Evolutionary conservation across 2,797 vertebrate genomes (phyloP).

Genomic region (Octomys mimax): DNA sequence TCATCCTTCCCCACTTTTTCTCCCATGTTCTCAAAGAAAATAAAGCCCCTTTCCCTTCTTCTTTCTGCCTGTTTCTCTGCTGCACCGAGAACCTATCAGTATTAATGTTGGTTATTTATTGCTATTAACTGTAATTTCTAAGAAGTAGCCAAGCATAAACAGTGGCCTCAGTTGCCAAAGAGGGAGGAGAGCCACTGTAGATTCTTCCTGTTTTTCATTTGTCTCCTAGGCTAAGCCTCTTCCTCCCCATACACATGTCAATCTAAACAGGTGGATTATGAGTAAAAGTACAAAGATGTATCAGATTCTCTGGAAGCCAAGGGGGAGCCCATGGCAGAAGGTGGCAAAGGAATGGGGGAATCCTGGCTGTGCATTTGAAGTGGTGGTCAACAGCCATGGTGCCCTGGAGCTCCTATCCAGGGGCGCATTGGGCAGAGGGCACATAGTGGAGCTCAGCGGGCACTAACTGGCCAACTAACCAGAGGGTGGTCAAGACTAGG

Average conservation of each 20-base stretch:
- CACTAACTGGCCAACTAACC: neutral
- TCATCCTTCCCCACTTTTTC: no score
- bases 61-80: no score
- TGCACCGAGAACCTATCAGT: no score
- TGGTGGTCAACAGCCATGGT: neutral
- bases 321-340: neutral
- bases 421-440: neutral
- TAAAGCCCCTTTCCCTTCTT: no score
- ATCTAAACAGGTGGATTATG: neutral
- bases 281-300: constrained; percentile 1
- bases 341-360: neutral
- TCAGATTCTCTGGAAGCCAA: neutral
- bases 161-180: neutral
- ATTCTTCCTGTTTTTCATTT: neutral
- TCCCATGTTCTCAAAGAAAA: no score
- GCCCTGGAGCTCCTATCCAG: neutral
- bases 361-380: neutral
- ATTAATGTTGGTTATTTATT: neutral
- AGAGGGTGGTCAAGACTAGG: neutral
- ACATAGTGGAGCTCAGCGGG: neutral
- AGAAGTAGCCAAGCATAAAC: neutral
- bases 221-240: neutral
- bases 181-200: neutral
- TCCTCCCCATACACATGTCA: neutral
- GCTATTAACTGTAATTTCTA: neutral